Base-by-base conservation (phyloP, 2,797 vertebrate genomes). In the Hapalemur alaotrensis region DNA sequence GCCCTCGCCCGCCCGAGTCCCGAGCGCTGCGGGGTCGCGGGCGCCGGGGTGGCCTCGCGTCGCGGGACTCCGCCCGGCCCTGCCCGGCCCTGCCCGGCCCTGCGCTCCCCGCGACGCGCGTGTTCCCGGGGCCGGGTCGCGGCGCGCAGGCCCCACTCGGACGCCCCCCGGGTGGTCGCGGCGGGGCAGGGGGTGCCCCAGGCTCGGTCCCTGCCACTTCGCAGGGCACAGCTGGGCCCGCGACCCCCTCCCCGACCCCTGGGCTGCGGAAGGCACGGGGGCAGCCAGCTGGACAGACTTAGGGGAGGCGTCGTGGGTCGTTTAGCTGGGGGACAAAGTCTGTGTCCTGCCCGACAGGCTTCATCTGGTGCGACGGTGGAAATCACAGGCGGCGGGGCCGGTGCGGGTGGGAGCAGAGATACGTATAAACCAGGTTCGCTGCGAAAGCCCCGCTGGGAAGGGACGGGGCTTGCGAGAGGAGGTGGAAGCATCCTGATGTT, bases 51-150 rank as follows among this genome's bases (percentile, higher is more conserved):
- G 30, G 32, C 50, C 3, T 59, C 20, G 8, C 7, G n/a, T 9
- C 25, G 10, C 41, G 18, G 50, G 67, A 7, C 57, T 9, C 57
- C 4, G 2, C 18, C 17, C 1, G 57, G n/a, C n/a, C n/a, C n/a
- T n/a, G n/a, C n/a, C n/a, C 5, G 2, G 15, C 3, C 76, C 2
- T 23, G 46, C 35, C 20, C 23, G 10, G 54, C 11, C 63, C 59
- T 46, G 8, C 0, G 7, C 35, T 7, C 0, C 9, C 3, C 6
- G 13, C 8, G 67, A 7, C 2, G 2, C 9, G 75, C 13, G 0
- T 0, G 38, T 5, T 25, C 0, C 7, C 0, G 1, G 30, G 14
- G 28, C 35, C 7, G 30, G 7, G 28, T 18, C 6, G 48, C 25
- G 5, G 67, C 83, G 46, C 72, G 23, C 65, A 1, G 54, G 13